These are phyloP conservation scores for Trachurus trachurus DNA, from an alignment of 2,797 vertebrate genomes.

Conservation along the genomic window DNA sequence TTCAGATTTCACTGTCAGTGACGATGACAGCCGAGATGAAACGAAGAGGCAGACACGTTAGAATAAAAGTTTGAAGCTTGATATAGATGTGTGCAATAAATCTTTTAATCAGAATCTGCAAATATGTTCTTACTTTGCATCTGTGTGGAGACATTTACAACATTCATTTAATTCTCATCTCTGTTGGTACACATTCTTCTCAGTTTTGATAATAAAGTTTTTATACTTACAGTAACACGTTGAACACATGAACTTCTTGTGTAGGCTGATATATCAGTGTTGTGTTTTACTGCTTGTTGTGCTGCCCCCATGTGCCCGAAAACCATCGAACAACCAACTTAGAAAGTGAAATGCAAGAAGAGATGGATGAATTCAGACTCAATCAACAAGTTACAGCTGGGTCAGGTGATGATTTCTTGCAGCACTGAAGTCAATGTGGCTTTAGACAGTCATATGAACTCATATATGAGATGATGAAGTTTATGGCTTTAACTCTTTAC, in stretches of 20 bases:
- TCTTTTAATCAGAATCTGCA: not conserved
- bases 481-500: no score
- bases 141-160: no score
- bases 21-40: conserved; percentile 5
- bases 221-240: no score
- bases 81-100: not conserved
- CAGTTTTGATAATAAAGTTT: no score
- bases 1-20: not conserved
- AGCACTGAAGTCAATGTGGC: not conserved
- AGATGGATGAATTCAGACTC: not conserved
- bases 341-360: not conserved
- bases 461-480: not conserved
- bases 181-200: no score
- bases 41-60: not conserved
- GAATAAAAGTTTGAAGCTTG: not conserved
- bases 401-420: not conserved
- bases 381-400: not conserved
- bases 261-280: not conserved
- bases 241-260: not conserved
- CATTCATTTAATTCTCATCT: no score
- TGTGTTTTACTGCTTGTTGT: not conserved
- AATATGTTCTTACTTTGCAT: no score
- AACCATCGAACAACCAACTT: not conserved
- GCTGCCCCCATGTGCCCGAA: not conserved
- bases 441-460: not conserved